Evolutionary conservation across 2,797 vertebrate species (phyloP), one percentile per base, ranked within the genome.

Genomic region (Pyrocephalus nanus): DNA sequence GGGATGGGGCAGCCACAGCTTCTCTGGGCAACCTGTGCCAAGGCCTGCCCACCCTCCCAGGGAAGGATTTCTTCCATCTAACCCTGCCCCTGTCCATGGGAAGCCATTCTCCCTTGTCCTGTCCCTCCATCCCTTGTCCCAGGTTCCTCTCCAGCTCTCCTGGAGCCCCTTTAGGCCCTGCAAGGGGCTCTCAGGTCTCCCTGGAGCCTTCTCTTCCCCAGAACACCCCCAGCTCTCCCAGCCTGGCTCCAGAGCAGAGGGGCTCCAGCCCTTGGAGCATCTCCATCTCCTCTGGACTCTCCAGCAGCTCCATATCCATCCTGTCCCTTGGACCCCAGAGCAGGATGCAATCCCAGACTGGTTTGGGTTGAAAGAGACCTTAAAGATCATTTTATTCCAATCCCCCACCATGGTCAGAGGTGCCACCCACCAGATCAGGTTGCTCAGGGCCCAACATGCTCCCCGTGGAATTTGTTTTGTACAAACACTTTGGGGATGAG

Each of bases 371-470:
- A 5, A 64, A 43, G 20, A 29, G 20, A 23, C 61, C 20, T 43
- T 32, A 64, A 64, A 43, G 20, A 32, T 23, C 40, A 7, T 43
- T 42, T 32, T 64, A 29, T 64, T 65, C 42, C 30, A 65, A n/a
- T 22, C 15, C 21, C 42, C 62, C 30, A 32, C 48, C 55, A 0
- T 1, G 64, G 42, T 0, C 50, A 43, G 79, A 55, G 72, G 1
- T 34, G 43, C 11, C 55, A 5, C 42, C 32, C 50, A 6, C 42
- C 6, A 2, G 42, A 7, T 29, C 57, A 15, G 55, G 8, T 8
- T 3, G 0, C 6, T 3, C 70, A 23, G 50, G 42, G 58, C 65
- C 43, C n/a, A 27, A 3, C 34, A 0, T 1, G 29, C 51, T 64
- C 13, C 13, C 10, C 1, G 18, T 27, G 85, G 71, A 12, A 10